Evolutionary conservation across 2,113 vertebrate genomes (phyloP).

Genomic region (Phalacrocorax brasilianus): DNA sequence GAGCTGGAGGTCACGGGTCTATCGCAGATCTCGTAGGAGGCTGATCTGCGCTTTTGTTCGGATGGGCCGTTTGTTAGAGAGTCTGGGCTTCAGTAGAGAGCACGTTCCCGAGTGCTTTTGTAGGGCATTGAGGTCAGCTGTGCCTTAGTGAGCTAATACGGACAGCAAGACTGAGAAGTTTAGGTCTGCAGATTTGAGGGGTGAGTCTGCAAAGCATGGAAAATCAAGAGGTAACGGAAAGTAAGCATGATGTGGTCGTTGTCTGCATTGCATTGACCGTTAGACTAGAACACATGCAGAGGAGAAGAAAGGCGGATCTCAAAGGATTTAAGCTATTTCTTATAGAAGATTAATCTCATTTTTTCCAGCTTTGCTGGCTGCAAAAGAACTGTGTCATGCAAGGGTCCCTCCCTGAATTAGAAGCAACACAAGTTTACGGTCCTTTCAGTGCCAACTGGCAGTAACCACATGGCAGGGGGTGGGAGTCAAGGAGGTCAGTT

Average conservation of each 20-base stretch:
- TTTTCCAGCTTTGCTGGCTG: neutral
- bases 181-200: neutral
- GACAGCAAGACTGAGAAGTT: neutral
- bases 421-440: neutral
- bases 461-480: neutral
- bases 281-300: too few species aligned
- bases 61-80: neutral
- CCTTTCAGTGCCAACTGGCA: neutral
- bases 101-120: neutral
- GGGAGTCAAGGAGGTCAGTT: neutral
- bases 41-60: neutral
- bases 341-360: neutral
- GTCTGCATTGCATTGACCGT: neutral
- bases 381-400: neutral
- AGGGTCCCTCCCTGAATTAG: neutral
- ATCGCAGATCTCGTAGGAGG: fast-evolving
- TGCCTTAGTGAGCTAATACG: neutral
- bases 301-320: neutral
- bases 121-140: neutral
- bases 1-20: neutral
- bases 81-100: neutral
- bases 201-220: neutral
- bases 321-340: neutral
- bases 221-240: neutral
- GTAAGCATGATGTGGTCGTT: neutral